A percentile compares a stretch with the other conserved stretches of the same genome.
These are phyloP conservation scores for Diadophis punctatus DNA, from an alignment of 2,113 vertebrate genomes.

Conservation along the genomic window DNA sequence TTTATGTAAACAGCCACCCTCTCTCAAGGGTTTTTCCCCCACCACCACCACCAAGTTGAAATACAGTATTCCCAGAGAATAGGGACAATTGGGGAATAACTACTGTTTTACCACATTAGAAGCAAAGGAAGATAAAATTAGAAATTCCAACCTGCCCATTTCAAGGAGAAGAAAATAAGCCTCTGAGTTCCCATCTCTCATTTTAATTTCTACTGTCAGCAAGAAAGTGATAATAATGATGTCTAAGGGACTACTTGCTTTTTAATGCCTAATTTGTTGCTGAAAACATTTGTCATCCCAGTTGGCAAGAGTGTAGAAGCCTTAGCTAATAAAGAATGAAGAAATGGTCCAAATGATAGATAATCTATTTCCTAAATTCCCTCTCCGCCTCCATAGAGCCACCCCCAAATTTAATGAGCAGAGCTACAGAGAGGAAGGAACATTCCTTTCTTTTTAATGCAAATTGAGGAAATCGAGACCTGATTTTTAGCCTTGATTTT, in stretches of 20 bases:
- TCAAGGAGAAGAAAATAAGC: neutral
- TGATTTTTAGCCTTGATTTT: neutral
- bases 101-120: neutral
- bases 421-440: neutral
- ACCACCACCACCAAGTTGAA: neutral
- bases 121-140: neutral
- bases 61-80: neutral
- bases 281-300: neutral
- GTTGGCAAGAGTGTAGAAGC: neutral
- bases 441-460: neutral
- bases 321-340: neutral
- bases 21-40: neutral
- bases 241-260: neutral
- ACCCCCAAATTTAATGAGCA: neutral
- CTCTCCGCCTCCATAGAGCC: neutral
- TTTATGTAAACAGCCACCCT: neutral
- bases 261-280: neutral
- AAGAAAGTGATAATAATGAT: neutral
- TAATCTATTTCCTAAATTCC: neutral
- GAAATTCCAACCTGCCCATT: neutral
- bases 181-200: neutral
- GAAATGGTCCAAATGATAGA: neutral
- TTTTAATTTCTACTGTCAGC: neutral
- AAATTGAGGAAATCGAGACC: neutral
- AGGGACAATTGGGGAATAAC: neutral